Conservation (phyloP, 2,113 vertebrate genomes). For the Anarhynchus alexandrinus region DNA sequence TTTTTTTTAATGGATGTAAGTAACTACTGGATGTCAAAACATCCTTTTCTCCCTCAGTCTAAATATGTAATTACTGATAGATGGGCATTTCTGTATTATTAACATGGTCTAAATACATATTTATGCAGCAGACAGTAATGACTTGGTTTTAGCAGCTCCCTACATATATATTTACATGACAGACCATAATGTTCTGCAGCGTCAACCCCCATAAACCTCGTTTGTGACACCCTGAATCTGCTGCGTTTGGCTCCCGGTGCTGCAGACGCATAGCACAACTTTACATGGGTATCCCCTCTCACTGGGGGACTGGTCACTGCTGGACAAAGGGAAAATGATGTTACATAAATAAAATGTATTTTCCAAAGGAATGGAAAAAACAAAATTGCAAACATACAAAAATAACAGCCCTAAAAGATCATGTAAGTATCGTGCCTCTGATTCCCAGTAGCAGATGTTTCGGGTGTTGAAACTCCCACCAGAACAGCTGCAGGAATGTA, state of each 20-base stretch:
- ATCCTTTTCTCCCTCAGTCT: not conserved
- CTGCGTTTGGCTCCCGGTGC: rapidly evolving
- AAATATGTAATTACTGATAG: constrained; percentile 26
- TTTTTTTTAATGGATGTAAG: not conserved
- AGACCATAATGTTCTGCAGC: constrained; percentile 49
- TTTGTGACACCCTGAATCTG: not conserved
- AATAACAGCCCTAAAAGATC: constrained; percentile 71
- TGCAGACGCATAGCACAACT: not conserved
- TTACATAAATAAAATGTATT: constrained; percentile 50
- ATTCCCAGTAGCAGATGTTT: constrained; percentile 81
- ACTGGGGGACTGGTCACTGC: not conserved
- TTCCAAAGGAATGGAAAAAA: constrained; percentile 47
- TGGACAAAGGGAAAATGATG: not conserved
- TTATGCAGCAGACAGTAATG: constrained; percentile 49
- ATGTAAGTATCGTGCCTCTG: constrained; percentile 64
- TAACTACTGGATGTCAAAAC: not conserved
- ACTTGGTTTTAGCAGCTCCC: constrained; percentile 62
- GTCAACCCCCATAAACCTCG: constrained; percentile 45
- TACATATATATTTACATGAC: constrained; percentile 56
- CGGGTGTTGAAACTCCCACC: constrained; percentile 76
- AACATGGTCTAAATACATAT: constrained; percentile 34
- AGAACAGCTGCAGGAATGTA: constrained; percentile 83
- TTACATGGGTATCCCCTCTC: not conserved
- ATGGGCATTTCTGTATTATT: constrained; percentile 25
- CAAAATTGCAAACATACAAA: not conserved